Percentiles rank a stretch among this genome's conserved stretches.
phyloP scores from a whole-genome alignment of 2,888 invertebrate species.

The Drosophila pullipes region DNA sequence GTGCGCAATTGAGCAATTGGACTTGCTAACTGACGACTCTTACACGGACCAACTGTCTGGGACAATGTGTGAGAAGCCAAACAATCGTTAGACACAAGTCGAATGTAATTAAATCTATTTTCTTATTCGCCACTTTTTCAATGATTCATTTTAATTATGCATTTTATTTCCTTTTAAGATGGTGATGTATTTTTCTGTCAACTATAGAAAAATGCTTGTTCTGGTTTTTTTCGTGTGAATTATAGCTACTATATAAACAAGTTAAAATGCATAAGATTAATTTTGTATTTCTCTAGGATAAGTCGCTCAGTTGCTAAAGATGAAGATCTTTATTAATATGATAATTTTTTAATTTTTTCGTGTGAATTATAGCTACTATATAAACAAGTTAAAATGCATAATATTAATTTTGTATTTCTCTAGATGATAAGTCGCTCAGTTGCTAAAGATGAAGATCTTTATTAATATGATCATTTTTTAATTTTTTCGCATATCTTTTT shows the following conservation, averaged over 20 bases:
- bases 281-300: background rate
- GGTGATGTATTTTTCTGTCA: background rate
- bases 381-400: background rate
- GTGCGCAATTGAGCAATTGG: constrained; percentile 29
- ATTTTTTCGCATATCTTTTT: background rate
- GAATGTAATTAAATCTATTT: background rate
- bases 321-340: background rate
- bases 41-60: constrained; percentile 6
- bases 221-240: background rate
- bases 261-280: background rate
- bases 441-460: background rate
- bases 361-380: background rate
- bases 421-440: background rate
- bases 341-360: background rate
- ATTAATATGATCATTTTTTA: background rate
- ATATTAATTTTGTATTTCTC: background rate
- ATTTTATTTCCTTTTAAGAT: background rate
- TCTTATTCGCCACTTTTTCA: background rate
- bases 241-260: background rate
- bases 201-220: background rate
- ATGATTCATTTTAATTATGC: background rate
- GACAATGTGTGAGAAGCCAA: constrained; percentile 11
- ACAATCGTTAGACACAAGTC: background rate
- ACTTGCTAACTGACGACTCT: constrained; percentile 28
- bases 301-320: background rate